Evolutionary conservation across 2,113 vertebrate species (phyloP), one percentile per base, ranked within the genome.

Genomic region (Phrynocephalus versicolor): DNA sequence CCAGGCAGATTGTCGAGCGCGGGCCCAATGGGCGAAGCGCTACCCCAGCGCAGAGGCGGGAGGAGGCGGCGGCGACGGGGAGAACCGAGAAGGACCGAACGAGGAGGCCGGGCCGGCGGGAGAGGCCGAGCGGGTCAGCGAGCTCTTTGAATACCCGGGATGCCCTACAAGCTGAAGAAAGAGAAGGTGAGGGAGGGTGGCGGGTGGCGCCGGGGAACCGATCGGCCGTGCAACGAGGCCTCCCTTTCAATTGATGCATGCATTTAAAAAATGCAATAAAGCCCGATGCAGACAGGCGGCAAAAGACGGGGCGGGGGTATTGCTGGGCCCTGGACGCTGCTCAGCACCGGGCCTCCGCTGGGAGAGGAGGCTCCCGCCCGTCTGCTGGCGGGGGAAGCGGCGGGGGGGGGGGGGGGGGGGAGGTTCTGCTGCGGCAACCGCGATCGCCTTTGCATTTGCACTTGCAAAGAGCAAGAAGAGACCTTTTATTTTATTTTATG

Each of bases 141-240:
- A 33, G 71, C 73, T 21, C 91, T 74, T 91, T 85, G 25, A 85
- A 87, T 87, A 91, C 90, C 93, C 89, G 94, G 91, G 91, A 95
- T 95, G 94, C 94, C 94, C 92, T 85, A 95, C 93, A 84, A 97
- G 95, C 5, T 98, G 94, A 93, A 97, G 90, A 92, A 83, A 85
- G 94, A 95, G 37, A 98, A 92, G 33, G 88, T 94, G 79, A 97
- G 91, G 71, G 79, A 58, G 33, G 21, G 14, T 35, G 15, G 1
- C 33, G 2, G 55, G 25, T 64, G 25, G 64, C n/a, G n/a, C n/a
- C n/a, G 7, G 12, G 25, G 64, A 12, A 51, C 45, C 45, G 10
- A 30, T 10, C 8, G 27, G 25, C 6, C 27, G 8, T 25, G 51
- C 18, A 39, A 6, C 25, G 23, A 10, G 27, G 79, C 55, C 65